Conservation (phyloP, 2,888 invertebrate genomes). For the Tetropium fuscum region DNA sequence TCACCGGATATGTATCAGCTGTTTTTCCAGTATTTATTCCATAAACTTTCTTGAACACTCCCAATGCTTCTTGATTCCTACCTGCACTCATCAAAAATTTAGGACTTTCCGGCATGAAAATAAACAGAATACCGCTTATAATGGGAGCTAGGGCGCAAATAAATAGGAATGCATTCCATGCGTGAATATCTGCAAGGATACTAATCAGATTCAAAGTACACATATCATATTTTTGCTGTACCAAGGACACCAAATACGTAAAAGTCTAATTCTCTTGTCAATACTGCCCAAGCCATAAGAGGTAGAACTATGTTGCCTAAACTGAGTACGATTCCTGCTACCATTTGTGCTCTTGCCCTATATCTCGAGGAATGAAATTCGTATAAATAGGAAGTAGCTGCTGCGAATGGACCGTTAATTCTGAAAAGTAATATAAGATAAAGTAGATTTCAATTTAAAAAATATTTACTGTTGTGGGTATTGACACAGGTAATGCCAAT, state of each 20-base stretch:
- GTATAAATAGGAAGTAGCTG: slow-evolving; percentile 76
- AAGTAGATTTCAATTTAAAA: too few species aligned
- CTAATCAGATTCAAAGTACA: not conserved
- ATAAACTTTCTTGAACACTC: slow-evolving; percentile 74
- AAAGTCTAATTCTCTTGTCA: too few species aligned
- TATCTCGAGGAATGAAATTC: slow-evolving; percentile 77
- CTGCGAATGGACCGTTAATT: slow-evolving; percentile 77
- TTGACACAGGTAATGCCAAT: too few species aligned
- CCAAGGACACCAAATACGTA: slow-evolving; percentile 15
- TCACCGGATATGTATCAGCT: slow-evolving; percentile 13
- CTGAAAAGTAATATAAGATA: too few species aligned
- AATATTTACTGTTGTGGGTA: too few species aligned
- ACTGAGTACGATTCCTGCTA: slow-evolving; percentile 65
- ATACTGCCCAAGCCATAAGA: slow-evolving; percentile 73
- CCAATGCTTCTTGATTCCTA: slow-evolving; percentile 73
- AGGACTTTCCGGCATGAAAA: slow-evolving; percentile 80
- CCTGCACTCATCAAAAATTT: slow-evolving; percentile 81
- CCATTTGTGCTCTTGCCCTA: slow-evolving; percentile 72
- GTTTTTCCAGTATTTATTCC: slow-evolving; percentile 69
- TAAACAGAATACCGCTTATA: slow-evolving; percentile 71
- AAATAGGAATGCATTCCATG: slow-evolving; percentile 74
- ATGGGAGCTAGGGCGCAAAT: slow-evolving; percentile 75
- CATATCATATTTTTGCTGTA: not conserved
- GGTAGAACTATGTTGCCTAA: slow-evolving; percentile 18
- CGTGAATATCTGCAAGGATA: slow-evolving; percentile 65